Evolutionary conservation across 2,888 invertebrate genomes (phyloP).

Genomic region (Melieria crassipennis): DNA sequence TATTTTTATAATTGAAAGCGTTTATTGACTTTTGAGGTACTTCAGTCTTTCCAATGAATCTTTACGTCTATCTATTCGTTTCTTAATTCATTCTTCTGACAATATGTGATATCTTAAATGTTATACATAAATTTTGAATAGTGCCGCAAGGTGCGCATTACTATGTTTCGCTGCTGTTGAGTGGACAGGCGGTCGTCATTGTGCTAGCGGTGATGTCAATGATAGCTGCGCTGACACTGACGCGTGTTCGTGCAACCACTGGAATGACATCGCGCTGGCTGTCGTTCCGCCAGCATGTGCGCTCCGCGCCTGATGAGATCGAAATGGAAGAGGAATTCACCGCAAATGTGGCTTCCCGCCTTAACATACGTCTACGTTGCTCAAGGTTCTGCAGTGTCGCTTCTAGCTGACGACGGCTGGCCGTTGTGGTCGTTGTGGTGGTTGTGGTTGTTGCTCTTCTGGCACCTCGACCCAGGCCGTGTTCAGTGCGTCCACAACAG

Average conservation of each 20-base stretch:
- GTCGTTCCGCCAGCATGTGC: constrained; percentile 55
- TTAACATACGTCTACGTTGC: constrained; percentile 46
- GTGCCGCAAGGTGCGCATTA: constrained; percentile 26
- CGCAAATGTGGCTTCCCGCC: constrained; percentile 55
- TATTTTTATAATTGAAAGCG: constrained; percentile 5
- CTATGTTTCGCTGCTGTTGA: constrained; percentile 46
- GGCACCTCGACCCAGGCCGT: not conserved
- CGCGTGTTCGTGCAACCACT: constrained; percentile 10
- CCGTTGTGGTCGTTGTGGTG: constrained; percentile 1
- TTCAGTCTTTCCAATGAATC: constrained; percentile 57
- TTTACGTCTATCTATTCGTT: constrained; percentile 20
- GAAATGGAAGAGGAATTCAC: constrained; percentile 54
- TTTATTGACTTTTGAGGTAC: constrained; percentile 60
- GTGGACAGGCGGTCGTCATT: constrained; percentile 44
- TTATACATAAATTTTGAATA: not conserved
- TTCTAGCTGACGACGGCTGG: not conserved
- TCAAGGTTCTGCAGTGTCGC: constrained; percentile 14
- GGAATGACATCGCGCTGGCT: constrained; percentile 39
- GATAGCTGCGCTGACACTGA: constrained; percentile 50
- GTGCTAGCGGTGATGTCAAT: constrained; percentile 56
- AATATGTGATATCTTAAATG: too few species aligned
- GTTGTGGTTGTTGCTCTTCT: constrained; percentile 26
- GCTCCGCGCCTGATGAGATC: constrained; percentile 58
- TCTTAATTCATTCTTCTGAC: not conserved
- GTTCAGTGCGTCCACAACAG: constrained; percentile 40